Conservation (phyloP, 2,888 invertebrate species). For the Brachyptera risi region DNA sequence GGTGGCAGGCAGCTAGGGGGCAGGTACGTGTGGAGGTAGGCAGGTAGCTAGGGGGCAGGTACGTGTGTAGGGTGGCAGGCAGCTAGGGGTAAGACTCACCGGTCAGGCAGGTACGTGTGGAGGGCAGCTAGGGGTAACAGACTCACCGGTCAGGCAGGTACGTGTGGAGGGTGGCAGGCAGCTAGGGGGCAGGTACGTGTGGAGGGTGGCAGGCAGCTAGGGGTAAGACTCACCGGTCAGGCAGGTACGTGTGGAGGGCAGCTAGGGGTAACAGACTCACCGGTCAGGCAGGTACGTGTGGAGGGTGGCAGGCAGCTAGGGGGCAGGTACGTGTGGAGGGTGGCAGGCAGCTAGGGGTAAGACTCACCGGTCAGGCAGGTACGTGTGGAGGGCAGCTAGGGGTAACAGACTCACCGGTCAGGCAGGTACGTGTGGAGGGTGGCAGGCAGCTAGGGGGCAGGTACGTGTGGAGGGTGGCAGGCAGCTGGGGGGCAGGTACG, state of each 20-base stretch:
- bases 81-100: no score
- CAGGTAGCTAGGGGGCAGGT: conserved; percentile 62
- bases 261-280: no score
- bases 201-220: conserved; percentile 87
- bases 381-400: conserved; percentile 86
- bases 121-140: no score
- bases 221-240: conserved; percentile 51
- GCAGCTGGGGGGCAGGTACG: conserved; percentile 69
- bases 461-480: conserved; percentile 84
- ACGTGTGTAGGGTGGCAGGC: conserved; percentile 89
- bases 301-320: conserved; percentile 75
- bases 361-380: conserved; percentile 61
- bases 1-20: conserved; percentile 81
- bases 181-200: conserved; percentile 90
- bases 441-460: conserved; percentile 79
- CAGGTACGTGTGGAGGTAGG: conserved; percentile 85
- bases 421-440: conserved; percentile 88
- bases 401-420: conserved; percentile 46
- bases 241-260: conserved; percentile 85
- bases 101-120: conserved; percentile 82
- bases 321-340: conserved; percentile 89
- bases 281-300: conserved; percentile 82
- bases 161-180: conserved; percentile 80
- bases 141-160: conserved; percentile 65
- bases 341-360: no score